Conservation (phyloP, 2,797 vertebrate species). For the Emys orbicularis region DNA sequence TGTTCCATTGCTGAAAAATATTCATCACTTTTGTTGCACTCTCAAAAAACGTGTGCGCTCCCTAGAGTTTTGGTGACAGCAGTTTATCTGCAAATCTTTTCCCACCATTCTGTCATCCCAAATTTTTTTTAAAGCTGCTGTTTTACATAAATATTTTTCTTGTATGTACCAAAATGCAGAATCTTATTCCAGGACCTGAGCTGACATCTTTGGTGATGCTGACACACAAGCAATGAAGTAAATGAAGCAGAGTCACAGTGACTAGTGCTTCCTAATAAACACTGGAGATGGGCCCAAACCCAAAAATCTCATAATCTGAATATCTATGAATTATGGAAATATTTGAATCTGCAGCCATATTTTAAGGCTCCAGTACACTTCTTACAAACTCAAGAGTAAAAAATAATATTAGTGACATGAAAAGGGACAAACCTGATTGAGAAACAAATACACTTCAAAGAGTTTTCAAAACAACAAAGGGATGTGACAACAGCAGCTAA, state of each 20-base stretch:
- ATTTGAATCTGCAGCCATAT: accelerated
- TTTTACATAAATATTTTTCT: constrained; percentile 61
- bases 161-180: neutral
- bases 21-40: constrained; percentile 27
- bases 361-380: neutral
- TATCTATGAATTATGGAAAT: neutral
- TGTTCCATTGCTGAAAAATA: constrained; percentile 15
- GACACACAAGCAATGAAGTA: neutral
- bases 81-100: constrained; percentile 52
- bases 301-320: accelerated
- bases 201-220: neutral
- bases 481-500: neutral
- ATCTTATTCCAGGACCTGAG: neutral
- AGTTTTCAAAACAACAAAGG: neutral
- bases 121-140: constrained; percentile 58
- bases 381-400: neutral
- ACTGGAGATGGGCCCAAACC: accelerated
- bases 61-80: neutral
- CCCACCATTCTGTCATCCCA: constrained; percentile 19
- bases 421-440: neutral
- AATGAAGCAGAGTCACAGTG: neutral
- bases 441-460: neutral
- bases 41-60: neutral
- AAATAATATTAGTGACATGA: neutral
- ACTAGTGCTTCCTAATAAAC: neutral